phyloP scores from a whole-genome alignment of 2,888 invertebrate genomes.

The Cheilosia soror region DNA sequence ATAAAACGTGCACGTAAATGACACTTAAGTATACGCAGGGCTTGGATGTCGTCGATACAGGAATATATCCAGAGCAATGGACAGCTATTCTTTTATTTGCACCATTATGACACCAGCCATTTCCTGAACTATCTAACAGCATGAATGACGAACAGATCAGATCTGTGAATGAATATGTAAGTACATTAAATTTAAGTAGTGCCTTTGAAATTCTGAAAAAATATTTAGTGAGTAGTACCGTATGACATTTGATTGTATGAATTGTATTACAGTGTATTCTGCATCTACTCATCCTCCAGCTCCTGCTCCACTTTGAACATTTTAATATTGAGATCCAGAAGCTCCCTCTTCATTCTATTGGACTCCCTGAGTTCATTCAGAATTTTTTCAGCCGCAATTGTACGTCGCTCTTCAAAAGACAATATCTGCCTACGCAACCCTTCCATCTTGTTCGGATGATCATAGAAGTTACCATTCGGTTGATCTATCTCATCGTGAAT shows the following conservation, averaged over 20 bases:
- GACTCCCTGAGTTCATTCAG: slow-evolving; percentile 43
- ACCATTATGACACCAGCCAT: too few relatives aligned
- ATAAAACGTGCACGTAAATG: too few relatives aligned
- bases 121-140: too few relatives aligned
- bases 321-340: not conserved
- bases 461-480: not conserved
- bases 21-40: too few relatives aligned
- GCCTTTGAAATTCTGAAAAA: not conserved
- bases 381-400: slow-evolving; percentile 53
- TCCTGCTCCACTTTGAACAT: not conserved
- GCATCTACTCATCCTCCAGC: not conserved
- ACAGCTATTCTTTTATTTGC: too few relatives aligned
- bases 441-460: slow-evolving; percentile 19
- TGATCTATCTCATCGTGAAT: not conserved
- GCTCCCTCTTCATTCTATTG: slow-evolving; percentile 49
- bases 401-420: slow-evolving; percentile 57
- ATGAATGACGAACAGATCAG: too few relatives aligned
- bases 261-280: too few relatives aligned
- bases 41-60: too few relatives aligned
- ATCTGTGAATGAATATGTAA: too few relatives aligned
- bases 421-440: slow-evolving; percentile 40
- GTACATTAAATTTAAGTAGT: too few relatives aligned
- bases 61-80: too few relatives aligned
- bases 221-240: not conserved
- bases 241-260: not conserved